Evolutionary conservation across 30 jellyfish, hydroid and myxozoan genomes (phyloP), one percentile per base, ranked within the genome.

Genomic region (Pelagia noctiluca): DNA sequence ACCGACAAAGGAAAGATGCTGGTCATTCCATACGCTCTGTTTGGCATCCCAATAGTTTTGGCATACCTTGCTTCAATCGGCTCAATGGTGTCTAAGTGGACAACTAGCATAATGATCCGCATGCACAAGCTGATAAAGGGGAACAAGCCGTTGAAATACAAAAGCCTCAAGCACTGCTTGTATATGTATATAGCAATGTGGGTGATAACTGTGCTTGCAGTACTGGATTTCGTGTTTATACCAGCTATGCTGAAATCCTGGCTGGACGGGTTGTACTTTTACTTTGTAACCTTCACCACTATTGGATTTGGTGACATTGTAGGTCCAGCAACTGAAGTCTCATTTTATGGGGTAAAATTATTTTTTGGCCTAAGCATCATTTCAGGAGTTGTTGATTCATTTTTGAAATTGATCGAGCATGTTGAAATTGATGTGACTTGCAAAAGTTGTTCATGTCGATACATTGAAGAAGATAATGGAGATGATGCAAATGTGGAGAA

Each of bases 271-370:
- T 19, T 80, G 0, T 80, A 80, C 26, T 80, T 80, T 36, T 50
- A 69, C 7, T 80, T 80, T 37, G 83, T 80, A 76, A 30, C 90
- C 0, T 80, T 65, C 83, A 63, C 90, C 18, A 80, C 90, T 0
- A 52, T 80, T 34, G 90, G 90, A 11, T 80, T 18, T 65, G 90
- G 90, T 16, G 90, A 80, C 48, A 66, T 66, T 0, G 12, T 66
- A 0, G 68, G 28, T 8, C 77, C 73, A 1, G 90, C 90, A 0
- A 62, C 48, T 28, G 33, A 8, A 12, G 11, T 22, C 4, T 34
- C 21, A 7, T 66, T 80, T 28, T 80, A 80, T 33, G 77, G 77
- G 25, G 4, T 25, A 0, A 10, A 28, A 7, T 71, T 80, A 0
- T 18, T 50, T 28, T 3, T 80, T 47, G 90, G 90, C 21, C 63